Evolutionary conservation across 2,888 invertebrate species (phyloP).

Genomic region (Xylota sylvarum): DNA sequence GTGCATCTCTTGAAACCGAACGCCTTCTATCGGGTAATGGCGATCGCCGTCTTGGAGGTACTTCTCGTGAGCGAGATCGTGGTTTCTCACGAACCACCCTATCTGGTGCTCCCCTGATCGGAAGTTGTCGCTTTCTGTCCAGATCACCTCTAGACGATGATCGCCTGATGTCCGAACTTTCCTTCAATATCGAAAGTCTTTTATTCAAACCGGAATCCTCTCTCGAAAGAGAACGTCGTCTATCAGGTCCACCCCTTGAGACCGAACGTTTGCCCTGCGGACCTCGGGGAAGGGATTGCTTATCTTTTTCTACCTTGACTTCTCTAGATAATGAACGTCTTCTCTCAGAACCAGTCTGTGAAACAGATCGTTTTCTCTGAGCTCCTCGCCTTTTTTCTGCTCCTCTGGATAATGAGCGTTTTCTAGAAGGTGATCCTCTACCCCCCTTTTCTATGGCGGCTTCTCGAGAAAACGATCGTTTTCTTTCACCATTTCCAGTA

Average conservation of each 20-base stretch:
- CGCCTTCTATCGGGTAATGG: slow-evolving; percentile 31
- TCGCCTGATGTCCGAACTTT: slow-evolving; percentile 10
- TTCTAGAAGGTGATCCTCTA: slow-evolving; percentile 32
- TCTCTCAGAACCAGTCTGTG: slow-evolving; percentile 45
- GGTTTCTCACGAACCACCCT: slow-evolving; percentile 12
- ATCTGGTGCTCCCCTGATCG: not conserved
- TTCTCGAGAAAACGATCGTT: slow-evolving; percentile 78
- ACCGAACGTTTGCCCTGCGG: slow-evolving; percentile 18
- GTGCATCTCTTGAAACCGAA: slow-evolving; percentile 37
- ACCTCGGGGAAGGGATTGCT: not conserved
- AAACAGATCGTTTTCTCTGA: slow-evolving; percentile 36
- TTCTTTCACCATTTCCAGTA: slow-evolving; percentile 71
- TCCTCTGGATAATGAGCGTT: slow-evolving; percentile 42
- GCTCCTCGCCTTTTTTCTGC: not conserved
- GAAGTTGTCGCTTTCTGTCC: slow-evolving; percentile 22
- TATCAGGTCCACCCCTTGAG: not conserved
- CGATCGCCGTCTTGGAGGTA: not conserved
- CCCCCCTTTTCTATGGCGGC: slow-evolving; percentile 17
- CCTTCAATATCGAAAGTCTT: not conserved
- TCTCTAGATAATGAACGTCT: slow-evolving; percentile 53
- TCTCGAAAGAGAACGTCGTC: slow-evolving; percentile 28
- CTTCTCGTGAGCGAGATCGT: slow-evolving; percentile 43
- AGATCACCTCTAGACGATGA: slow-evolving; percentile 35
- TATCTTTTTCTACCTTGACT: slow-evolving; percentile 37
- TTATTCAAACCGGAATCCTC: slow-evolving; percentile 13